These are phyloP conservation scores for Micropoecilia bifurca DNA, from an alignment of 2,797 vertebrate species.

Conservation along the genomic window DNA sequence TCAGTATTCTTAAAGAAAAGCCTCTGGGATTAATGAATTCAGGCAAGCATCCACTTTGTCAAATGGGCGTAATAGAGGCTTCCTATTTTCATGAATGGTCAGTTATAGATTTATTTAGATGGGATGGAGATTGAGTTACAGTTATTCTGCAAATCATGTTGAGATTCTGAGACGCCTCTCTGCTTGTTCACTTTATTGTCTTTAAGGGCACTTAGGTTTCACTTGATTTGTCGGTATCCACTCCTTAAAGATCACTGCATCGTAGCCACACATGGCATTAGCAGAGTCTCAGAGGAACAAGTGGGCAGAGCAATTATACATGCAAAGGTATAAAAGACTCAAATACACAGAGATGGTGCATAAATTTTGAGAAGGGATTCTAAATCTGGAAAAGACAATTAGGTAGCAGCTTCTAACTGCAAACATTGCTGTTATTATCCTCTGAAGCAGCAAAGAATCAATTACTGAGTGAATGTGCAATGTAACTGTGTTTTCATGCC, in stretches of 20 bases:
- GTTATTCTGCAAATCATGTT: conserved; percentile 56
- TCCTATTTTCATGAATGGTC: conserved; percentile 73
- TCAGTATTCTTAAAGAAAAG: conserved; percentile 67
- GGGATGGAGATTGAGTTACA: conserved; percentile 58
- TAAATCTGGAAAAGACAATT: conserved; percentile 14
- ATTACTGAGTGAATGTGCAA: conserved; percentile 54
- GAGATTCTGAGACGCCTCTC: conserved; percentile 50
- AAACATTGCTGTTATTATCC: conserved; percentile 32
- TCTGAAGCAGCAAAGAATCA: conserved; percentile 42
- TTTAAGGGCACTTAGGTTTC: conserved; percentile 47
- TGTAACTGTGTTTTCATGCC: conserved; percentile 37
- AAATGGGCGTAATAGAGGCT: conserved; percentile 74
- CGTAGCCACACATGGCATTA: conserved; percentile 6
- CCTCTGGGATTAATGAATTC: conserved; percentile 66
- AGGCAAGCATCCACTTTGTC: conserved; percentile 72
- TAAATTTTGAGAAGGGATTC: conserved; percentile 8
- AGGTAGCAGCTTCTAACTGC: conserved; percentile 34
- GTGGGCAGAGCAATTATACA: conserved; percentile 19
- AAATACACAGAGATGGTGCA: not conserved
- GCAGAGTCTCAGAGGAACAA: conserved; percentile 10
- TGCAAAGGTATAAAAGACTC: conserved; percentile 10
- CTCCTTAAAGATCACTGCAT: conserved; percentile 29
- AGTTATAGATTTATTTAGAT: conserved; percentile 73
- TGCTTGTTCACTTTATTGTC: conserved; percentile 49
- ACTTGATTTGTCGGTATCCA: conserved; percentile 45